Evolutionary conservation across 2,797 vertebrate genomes (phyloP), one percentile per base, ranked within the genome.

Genomic region (Urophycis tenuis): DNA sequence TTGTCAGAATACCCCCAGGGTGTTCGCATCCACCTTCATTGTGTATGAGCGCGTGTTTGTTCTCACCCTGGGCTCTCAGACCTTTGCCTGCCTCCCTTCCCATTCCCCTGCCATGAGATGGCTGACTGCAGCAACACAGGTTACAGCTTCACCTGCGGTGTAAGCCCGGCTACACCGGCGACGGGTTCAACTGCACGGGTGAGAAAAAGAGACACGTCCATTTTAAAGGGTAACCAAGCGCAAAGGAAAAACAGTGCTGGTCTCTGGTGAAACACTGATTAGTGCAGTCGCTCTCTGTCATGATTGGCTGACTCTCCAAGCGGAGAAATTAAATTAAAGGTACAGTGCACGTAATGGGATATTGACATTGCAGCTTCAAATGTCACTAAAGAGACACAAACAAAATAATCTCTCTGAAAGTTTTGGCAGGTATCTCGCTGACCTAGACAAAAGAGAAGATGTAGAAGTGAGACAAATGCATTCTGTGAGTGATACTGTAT

Each of bases 101-200:
- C 84, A 29, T 93, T 91, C 74, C 94, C 93, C 11, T 95, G 94
- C 82, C 91, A 95, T 83, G 75, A 87, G 81, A 89, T 93, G 72
- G 93, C 94, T 0, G 36, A 85, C n/a, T 95, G 94, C 83, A 14
- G 9, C 80, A 94, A 90, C 85, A 91, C 80, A 0, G 92, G 91
- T 53, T 85, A 90, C 45, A 91, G 86, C 85, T 94, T 92, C 87
- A 91, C 85, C 29, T 95, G 94, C 88, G 33, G 0, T 95, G 94
- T 78, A 93, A 90, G 35, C 30, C 78, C 25, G 94, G 94, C 45
- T 95, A 89, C 69, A 80, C 78, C 1, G 94, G 94, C 6, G 74
- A 94, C 11, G 94, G 94, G 71, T 33, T 35, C 64, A 92, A 91
- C 75, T 95, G 94, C 76, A 92, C 92, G 91, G 94, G 94, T 95